Conservation (phyloP, 64 coral and sea anemone species). For the Stylophora pistillata region DNA sequence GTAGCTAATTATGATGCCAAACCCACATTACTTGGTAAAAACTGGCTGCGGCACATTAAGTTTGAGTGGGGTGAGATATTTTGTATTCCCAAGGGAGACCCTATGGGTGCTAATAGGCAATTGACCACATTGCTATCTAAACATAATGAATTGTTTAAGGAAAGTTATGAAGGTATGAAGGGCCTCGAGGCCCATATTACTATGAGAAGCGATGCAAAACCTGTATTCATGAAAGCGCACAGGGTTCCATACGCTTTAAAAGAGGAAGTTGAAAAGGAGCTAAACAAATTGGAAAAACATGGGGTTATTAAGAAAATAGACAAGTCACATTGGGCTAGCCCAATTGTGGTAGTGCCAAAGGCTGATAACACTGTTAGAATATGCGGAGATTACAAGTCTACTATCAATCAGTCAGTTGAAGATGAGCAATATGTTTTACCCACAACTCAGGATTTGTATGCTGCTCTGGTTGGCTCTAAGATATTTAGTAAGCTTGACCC, state of each 20-base stretch:
- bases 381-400: slow-evolving; percentile 59
- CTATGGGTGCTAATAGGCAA: neutral
- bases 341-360: slow-evolving; percentile 54
- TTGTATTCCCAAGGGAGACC: neutral
- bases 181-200: slow-evolving; percentile 43
- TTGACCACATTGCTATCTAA: slow-evolving; percentile 9
- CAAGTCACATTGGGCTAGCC: slow-evolving; percentile 43
- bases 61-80: slow-evolving; percentile 39
- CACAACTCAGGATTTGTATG: slow-evolving; percentile 47
- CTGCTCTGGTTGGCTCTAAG: slow-evolving; percentile 21
- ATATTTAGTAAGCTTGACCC: slow-evolving; percentile 64
- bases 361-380: slow-evolving; percentile 25
- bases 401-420: slow-evolving; percentile 44
- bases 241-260: slow-evolving; percentile 47
- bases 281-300: slow-evolving; percentile 44
- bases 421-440: slow-evolving; percentile 44
- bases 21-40: slow-evolving; percentile 46
- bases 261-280: slow-evolving; percentile 32
- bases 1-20: slow-evolving; percentile 39
- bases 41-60: slow-evolving; percentile 39
- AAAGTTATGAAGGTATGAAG: slow-evolving; percentile 38
- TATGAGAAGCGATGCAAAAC: slow-evolving; percentile 11
- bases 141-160: slow-evolving; percentile 33
- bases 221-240: slow-evolving; percentile 30
- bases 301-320: slow-evolving; percentile 28